A percentile compares a stretch with the other conserved stretches of the same genome.
Evolutionary conservation across 2,113 vertebrate species (phyloP).

Genomic region (Poeciliopsis prolifica): DNA sequence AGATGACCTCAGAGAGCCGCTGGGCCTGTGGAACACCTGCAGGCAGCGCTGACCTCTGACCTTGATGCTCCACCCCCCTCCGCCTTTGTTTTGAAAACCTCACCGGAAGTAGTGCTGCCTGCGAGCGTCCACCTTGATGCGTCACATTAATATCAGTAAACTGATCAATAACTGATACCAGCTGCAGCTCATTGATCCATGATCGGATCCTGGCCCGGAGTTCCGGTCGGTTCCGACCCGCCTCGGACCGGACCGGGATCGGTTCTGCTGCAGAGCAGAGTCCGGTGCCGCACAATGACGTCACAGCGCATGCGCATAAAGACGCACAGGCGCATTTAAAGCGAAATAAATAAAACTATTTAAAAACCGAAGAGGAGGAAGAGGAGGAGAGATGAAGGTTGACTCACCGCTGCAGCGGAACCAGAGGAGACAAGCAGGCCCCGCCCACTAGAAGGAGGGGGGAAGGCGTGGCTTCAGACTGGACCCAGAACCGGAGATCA

Average conservation of each 20-base stretch:
- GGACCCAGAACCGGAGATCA: not conserved
- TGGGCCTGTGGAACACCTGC: too few species aligned
- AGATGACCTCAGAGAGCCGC: too few species aligned
- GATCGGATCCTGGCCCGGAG: slow-evolving; percentile 2
- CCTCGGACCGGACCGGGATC: not conserved
- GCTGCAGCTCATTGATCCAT: slow-evolving; percentile 12
- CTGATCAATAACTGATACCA: not conserved
- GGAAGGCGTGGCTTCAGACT: not conserved
- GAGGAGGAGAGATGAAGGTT: not conserved
- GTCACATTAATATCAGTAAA: not conserved
- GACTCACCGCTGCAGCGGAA: slow-evolving; percentile 52
- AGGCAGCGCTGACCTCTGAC: too few species aligned
- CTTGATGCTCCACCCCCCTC: too few species aligned
- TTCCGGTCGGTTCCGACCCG: not conserved
- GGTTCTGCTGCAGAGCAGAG: not conserved
- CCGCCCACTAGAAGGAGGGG: not conserved
- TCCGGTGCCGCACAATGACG: slow-evolving; percentile 46
- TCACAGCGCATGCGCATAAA: slow-evolving; percentile 7
- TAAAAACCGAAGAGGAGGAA: not conserved
- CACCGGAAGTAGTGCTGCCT: not conserved
- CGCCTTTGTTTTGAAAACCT: slow-evolving; percentile 27
- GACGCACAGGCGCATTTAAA: not conserved
- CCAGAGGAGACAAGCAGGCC: slow-evolving; percentile 14
- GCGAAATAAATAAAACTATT: not conserved
- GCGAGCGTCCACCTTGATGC: not conserved